phyloP scores from a whole-genome alignment of 2,797 vertebrate genomes.

The Syngnathus acus region DNA sequence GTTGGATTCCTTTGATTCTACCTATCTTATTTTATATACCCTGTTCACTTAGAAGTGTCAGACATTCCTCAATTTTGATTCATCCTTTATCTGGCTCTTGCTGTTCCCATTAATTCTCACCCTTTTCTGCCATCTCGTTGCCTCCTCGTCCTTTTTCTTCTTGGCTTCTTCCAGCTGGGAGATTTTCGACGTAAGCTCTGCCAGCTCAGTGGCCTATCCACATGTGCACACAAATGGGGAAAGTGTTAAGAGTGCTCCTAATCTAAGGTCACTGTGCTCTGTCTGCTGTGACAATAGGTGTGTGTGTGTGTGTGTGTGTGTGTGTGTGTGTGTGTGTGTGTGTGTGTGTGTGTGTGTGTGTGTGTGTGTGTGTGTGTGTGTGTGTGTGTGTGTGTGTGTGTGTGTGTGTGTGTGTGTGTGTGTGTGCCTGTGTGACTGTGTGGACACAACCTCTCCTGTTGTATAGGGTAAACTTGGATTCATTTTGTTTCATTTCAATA shows the following conservation, averaged over 20 bases:
- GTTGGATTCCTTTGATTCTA: background rate
- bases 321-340: background rate
- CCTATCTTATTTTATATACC: background rate
- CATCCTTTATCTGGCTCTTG: constrained; percentile 34
- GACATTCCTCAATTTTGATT: constrained; percentile 43
- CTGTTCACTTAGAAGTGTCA: constrained; percentile 19
- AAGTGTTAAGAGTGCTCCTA: constrained; percentile 44
- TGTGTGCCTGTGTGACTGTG: constrained; percentile 6
- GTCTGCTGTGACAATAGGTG: constrained; percentile 2
- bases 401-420: background rate
- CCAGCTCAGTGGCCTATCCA: constrained; percentile 86
- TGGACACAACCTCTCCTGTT: background rate
- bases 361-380: constrained; percentile 5
- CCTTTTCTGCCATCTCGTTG: constrained; percentile 87
- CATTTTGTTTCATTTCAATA: background rate
- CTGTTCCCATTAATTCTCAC: constrained; percentile 67
- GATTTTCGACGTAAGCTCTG: constrained; percentile 87
- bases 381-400: constrained; percentile 1
- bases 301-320: constrained; percentile 1
- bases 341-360: background rate
- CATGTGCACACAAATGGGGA: constrained; percentile 46
- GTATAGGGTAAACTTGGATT: background rate
- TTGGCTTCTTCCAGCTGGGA: constrained; percentile 86
- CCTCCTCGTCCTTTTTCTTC: constrained; percentile 89
- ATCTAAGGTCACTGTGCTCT: constrained; percentile 46